Evolutionary conservation across 2,888 invertebrate genomes (phyloP), one percentile per base, ranked within the genome.

Genomic region (Magallana nippona): DNA sequence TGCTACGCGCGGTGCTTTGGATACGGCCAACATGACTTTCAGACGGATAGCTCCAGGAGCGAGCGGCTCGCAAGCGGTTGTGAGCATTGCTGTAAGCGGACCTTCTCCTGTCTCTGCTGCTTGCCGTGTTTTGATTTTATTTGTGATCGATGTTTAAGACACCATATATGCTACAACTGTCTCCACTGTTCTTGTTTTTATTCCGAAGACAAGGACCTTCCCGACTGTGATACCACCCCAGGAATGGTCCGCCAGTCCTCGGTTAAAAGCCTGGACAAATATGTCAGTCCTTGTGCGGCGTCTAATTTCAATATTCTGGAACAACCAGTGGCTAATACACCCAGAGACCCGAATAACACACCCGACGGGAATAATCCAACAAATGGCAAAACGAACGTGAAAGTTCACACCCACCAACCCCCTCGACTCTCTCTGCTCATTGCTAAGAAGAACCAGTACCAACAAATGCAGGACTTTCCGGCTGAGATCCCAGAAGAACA

Each of bases 201-300:
- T 71, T 22, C 22, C 32, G 71, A 71, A 5, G 71, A 44, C 44
- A 44, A 71, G 71, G 32, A 15, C 27, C 27, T 71, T 13, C 71
- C 71, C 5, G 71, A 71, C 71, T 71, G 71, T 32, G 71, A 71
- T 71, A 71, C 71, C 13, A 71, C 71, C 27, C 71, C 71, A 13
- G 71, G 71, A 3, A 15, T 71, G 32, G 71, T 71, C 15, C 71
- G 71, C 8, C 71, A 71, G 5, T 11, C 71, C 27, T 71, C 71
- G 13, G 32, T 32, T 13, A 71, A 71, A 15, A 71, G 71, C 11
- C 10, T 27, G 22, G 71, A 71, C 11, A 71, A 71, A 13, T 71
- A 71, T 22, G 71, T 71, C 2, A 71, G 71, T 32, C 71, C 71
- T 5, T 71, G 71, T 27, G 71, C 32, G 27, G 71, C 27, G 13